Evolutionary conservation across 2,113 vertebrate genomes (phyloP).

Genomic region (Clupea harengus): DNA sequence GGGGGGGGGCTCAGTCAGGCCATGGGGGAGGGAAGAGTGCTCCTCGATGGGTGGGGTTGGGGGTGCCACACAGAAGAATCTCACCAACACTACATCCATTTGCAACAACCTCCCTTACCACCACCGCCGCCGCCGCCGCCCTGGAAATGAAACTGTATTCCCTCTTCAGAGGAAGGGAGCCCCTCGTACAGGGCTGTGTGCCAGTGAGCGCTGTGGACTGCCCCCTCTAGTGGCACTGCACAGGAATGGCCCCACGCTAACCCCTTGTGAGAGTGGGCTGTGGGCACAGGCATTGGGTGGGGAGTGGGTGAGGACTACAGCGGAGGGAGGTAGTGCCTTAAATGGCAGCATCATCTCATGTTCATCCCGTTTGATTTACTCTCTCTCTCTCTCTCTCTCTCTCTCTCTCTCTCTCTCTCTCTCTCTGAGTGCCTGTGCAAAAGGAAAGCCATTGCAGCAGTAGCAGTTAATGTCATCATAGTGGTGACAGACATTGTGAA

Average conservation of each 20-base stretch:
- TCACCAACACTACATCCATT: constrained; percentile 45
- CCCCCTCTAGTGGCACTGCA: not conserved
- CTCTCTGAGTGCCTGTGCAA: constrained; percentile 13
- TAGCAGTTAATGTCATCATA: not conserved
- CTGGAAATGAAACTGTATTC: constrained; percentile 67
- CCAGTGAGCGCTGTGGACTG: constrained; percentile 9
- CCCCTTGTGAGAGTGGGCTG: not conserved
- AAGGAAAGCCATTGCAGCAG: not conserved
- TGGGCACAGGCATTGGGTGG: not conserved
- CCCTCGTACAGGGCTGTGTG: constrained; percentile 7
- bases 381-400: not conserved
- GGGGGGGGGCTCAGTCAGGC: constrained; percentile 2
- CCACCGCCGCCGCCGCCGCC: constrained; percentile 19
- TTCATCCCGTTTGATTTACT: not conserved
- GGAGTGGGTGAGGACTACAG: not conserved
- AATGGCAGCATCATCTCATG: not conserved
- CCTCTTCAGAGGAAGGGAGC: constrained; percentile 48
- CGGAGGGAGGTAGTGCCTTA: not conserved
- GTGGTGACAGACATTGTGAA: not conserved
- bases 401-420: constrained; percentile 6
- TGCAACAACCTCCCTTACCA: not conserved
- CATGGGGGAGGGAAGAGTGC: not conserved
- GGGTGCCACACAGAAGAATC: constrained; percentile 25
- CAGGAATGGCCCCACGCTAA: not conserved
- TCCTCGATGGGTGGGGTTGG: not conserved